phyloP scores from a whole-genome alignment of 1,140 invertebrate species.

The Antheraea pernyi region DNA sequence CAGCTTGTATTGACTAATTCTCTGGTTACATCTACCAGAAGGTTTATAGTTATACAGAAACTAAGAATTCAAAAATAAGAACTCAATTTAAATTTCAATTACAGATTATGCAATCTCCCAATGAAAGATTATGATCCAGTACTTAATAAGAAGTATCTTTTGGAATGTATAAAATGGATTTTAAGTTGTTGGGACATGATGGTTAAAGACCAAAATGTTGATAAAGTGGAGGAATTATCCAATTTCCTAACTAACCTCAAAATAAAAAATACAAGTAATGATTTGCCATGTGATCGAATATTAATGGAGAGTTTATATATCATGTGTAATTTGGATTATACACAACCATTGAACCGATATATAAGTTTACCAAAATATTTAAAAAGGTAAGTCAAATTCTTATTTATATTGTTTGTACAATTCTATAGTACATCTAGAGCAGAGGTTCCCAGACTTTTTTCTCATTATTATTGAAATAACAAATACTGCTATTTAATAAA shows the following conservation, averaged over 20 bases:
- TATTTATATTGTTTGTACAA: too few relatives aligned
- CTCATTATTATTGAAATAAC: too few relatives aligned
- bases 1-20: too few relatives aligned
- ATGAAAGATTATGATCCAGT: constrained; percentile 79
- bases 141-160: constrained; percentile 81
- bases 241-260: constrained; percentile 24
- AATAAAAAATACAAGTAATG: constrained; percentile 29
- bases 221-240: constrained; percentile 19
- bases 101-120: constrained; percentile 75
- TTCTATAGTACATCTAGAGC: too few relatives aligned
- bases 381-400: constrained; percentile 38
- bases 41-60: too few relatives aligned
- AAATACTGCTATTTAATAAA: too few relatives aligned
- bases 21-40: too few relatives aligned
- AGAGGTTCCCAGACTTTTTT: too few relatives aligned
- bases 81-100: constrained; percentile 32
- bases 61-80: neutral
- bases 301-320: constrained; percentile 80
- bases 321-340: constrained; percentile 80
- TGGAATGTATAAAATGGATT: constrained; percentile 82
- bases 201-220: constrained; percentile 34
- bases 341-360: constrained; percentile 72
- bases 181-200: constrained; percentile 78
- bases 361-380: constrained; percentile 52
- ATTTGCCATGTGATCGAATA: constrained; percentile 42